Evolutionary conservation across 2,888 invertebrate species (phyloP).

Genomic region (Netelia virgata): DNA sequence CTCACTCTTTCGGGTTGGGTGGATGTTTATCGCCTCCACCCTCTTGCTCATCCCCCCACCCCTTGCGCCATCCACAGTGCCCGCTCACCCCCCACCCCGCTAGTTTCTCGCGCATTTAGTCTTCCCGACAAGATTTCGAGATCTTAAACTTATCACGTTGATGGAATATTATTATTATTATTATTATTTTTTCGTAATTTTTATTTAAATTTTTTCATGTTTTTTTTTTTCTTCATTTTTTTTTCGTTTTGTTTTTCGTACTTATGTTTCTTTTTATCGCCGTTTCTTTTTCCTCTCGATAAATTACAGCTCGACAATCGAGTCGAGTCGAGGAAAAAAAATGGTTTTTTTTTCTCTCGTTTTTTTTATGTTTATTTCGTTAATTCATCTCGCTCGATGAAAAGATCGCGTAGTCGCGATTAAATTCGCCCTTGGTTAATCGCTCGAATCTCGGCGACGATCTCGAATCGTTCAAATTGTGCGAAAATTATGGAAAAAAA

Average conservation of each 20-base stretch:
- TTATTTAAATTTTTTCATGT: not conserved
- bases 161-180: not conserved
- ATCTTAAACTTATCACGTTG: conserved; percentile 20
- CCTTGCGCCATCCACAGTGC: not conserved
- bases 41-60: not conserved
- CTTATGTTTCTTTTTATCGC: not conserved
- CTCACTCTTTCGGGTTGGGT: conserved; percentile 49
- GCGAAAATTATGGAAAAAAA: no score
- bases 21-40: conserved; percentile 53
- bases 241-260: not conserved
- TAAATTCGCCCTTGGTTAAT: no score
- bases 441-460: no score
- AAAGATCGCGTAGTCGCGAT: no score
- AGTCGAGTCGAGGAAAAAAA: no score
- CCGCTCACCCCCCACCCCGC: not conserved
- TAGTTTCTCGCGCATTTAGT: conserved; percentile 5
- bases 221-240: not conserved
- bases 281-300: not conserved
- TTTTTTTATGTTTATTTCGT: no score
- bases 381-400: no score
- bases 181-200: not conserved
- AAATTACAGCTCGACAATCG: not conserved
- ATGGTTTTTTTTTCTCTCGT: no score
- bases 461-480: no score
- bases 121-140: conserved; percentile 9